Conservation (phyloP, 2,888 invertebrate species). For the Scaptomyza parva region DNA sequence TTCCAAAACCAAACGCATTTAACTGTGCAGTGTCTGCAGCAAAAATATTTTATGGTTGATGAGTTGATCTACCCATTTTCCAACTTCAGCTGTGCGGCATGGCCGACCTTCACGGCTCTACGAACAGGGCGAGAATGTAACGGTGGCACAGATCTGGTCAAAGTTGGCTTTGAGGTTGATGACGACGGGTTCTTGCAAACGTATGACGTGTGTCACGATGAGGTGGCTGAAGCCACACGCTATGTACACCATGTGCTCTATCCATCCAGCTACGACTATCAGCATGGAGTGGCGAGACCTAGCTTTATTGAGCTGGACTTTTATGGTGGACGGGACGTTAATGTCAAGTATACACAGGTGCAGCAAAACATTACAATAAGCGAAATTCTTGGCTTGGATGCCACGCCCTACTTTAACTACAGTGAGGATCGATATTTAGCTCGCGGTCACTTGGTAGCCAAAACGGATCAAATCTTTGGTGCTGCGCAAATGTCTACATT, state of each 20-base stretch:
- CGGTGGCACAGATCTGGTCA: constrained; percentile 77
- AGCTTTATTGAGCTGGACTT: constrained; percentile 80
- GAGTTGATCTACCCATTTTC: constrained; percentile 73
- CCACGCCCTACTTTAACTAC: constrained; percentile 72
- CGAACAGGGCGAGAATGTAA: constrained; percentile 78
- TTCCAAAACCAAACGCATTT: constrained; percentile 64
- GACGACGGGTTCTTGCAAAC: constrained; percentile 81
- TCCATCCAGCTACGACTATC: constrained; percentile 84
- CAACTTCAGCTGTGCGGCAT: constrained; percentile 78
- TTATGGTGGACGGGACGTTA: constrained; percentile 79
- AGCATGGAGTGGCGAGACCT: constrained; percentile 83
- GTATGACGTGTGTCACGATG: constrained; percentile 84
- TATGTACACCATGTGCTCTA: constrained; percentile 84
- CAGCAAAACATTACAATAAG: constrained; percentile 83
- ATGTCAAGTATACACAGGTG: constrained; percentile 79
- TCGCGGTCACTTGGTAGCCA: constrained; percentile 86
- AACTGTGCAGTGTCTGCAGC: constrained; percentile 77
- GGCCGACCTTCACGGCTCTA: constrained; percentile 77
- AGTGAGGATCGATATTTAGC: constrained; percentile 78
- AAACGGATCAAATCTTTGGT: constrained; percentile 86
- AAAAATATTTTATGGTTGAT: constrained; percentile 74
- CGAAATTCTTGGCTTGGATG: constrained; percentile 79
- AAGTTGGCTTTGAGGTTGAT: constrained; percentile 83
- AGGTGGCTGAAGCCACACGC: constrained; percentile 80
- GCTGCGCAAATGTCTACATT: constrained; percentile 86